Percentiles rank a stretch among this genome's conserved stretches.
phyloP scores from a whole-genome alignment of 2,797 vertebrate genomes.

The Halcyon smyrnensis region DNA sequence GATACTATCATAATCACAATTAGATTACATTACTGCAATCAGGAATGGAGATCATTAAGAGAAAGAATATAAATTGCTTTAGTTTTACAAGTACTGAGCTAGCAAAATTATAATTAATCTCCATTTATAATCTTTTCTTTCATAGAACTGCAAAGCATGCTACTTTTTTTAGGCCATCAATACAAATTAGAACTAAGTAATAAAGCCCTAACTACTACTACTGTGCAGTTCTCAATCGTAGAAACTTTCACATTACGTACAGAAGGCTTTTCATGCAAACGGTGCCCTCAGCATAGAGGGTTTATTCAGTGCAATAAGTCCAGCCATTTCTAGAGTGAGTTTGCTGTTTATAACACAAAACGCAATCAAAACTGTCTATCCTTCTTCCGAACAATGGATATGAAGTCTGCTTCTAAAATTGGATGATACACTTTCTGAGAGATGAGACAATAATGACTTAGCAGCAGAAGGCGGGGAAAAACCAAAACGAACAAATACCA shows the following conservation, averaged over 20 bases:
- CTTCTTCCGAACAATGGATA: slow-evolving; percentile 47
- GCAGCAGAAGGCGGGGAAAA: neutral
- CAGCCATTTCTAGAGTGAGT: slow-evolving; percentile 56
- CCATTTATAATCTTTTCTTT: slow-evolving; percentile 98
- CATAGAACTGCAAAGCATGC: slow-evolving; percentile 95
- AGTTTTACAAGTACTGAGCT: slow-evolving; percentile 99
- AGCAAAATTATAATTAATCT: slow-evolving; percentile 99
- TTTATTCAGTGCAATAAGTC: slow-evolving; percentile 60
- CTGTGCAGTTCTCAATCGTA: slow-evolving; percentile 71
- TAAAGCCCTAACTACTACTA: slow-evolving; percentile 84
- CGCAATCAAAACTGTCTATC: slow-evolving; percentile 16
- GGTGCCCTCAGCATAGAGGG: slow-evolving; percentile 67
- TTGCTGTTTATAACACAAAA: slow-evolving; percentile 58
- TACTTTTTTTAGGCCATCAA: slow-evolving; percentile 96
- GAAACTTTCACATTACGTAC: slow-evolving; percentile 77
- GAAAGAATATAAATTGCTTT: slow-evolving; percentile 99
- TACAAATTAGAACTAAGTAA: slow-evolving; percentile 97
- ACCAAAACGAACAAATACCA: neutral
- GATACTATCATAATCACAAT: slow-evolving; percentile 99
- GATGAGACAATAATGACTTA: slow-evolving; percentile 67
- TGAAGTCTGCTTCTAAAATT: slow-evolving; percentile 67
- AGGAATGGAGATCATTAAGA: slow-evolving; percentile 99
- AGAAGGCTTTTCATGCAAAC: slow-evolving; percentile 71
- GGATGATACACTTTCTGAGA: slow-evolving; percentile 22
- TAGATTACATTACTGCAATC: slow-evolving; percentile 99